Percentiles rank a stretch among this genome's conserved stretches.
These are phyloP conservation scores for Portunus trituberculatus DNA, from an alignment of 1,140 invertebrate genomes.

Conservation along the genomic window DNA sequence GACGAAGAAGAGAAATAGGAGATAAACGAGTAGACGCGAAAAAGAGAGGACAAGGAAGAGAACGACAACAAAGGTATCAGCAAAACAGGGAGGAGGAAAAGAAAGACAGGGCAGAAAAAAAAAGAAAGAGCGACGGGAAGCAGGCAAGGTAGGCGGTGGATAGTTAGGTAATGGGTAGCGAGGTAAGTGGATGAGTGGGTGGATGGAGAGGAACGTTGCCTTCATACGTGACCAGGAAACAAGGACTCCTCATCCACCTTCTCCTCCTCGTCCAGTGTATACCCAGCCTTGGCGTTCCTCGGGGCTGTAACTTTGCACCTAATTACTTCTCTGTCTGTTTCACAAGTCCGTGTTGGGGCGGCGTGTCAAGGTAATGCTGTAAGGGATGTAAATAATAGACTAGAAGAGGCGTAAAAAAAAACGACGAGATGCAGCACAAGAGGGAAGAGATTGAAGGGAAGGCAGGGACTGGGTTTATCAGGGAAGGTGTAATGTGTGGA, in stretches of 20 bases:
- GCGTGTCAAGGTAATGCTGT: not conserved
- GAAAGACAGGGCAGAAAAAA: too few species aligned
- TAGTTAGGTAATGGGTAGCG: not conserved
- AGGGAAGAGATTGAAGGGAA: not conserved
- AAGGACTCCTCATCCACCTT: not conserved
- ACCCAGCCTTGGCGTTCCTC: not conserved
- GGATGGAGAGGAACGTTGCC: not conserved
- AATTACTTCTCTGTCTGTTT: slow-evolving; percentile 2
- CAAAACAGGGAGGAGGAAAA: too few species aligned
- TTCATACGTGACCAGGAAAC: not conserved
- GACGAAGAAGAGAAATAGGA: too few species aligned
- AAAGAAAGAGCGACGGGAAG: not conserved
- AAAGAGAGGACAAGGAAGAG: too few species aligned
- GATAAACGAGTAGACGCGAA: too few species aligned
- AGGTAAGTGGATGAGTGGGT: not conserved
- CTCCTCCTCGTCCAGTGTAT: not conserved
- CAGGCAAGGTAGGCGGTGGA: not conserved
- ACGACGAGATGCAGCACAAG: not conserved
- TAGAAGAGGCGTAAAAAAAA: not conserved
- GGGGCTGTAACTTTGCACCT: not conserved
- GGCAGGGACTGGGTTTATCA: not conserved
- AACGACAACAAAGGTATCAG: too few species aligned
- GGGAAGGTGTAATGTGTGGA: not conserved
- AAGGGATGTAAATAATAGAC: not conserved
- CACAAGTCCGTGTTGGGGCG: not conserved